These are phyloP conservation scores for Pagetopsis macropterus DNA, from an alignment of 2,797 vertebrate genomes.

Conservation along the genomic window DNA sequence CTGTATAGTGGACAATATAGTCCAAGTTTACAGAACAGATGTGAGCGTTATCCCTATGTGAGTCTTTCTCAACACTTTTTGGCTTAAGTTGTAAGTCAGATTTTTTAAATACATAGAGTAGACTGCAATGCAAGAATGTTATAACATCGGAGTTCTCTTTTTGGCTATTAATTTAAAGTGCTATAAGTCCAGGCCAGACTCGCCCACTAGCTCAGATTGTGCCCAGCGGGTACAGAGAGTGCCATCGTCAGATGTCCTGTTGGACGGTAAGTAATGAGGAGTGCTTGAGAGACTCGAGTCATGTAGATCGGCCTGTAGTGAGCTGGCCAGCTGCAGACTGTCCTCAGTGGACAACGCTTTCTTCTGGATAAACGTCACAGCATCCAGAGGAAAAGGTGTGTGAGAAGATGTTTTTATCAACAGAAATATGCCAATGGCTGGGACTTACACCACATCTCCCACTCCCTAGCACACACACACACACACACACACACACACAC, in stretches of 20 bases:
- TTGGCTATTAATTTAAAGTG: conserved; percentile 26
- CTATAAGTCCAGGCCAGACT: conserved; percentile 33
- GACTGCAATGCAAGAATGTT: background rate
- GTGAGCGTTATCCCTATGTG: conserved; percentile 1
- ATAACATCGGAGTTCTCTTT: conserved; percentile 21
- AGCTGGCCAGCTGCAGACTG: conserved; percentile 18
- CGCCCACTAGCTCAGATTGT: conserved; percentile 36
- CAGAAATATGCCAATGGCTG: conserved; percentile 53
- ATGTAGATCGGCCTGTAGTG: background rate
- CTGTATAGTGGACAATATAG: background rate
- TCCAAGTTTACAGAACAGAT: conserved; percentile 5
- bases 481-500: conserved; percentile 23
- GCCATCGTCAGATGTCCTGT: conserved; percentile 36
- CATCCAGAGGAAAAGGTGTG: conserved; percentile 46
- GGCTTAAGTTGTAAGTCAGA: conserved; percentile 2
- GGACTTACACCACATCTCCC: conserved; percentile 55
- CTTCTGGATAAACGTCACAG: conserved; percentile 32
- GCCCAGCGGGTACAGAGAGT: conserved; percentile 47
- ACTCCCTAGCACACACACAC: conserved; percentile 29
- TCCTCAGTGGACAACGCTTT: conserved; percentile 18
- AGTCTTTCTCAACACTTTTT: conserved; percentile 14
- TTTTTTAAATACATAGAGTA: background rate
- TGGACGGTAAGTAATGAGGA: conserved; percentile 25
- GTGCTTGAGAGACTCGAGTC: conserved; percentile 21
- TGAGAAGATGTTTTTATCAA: conserved; percentile 63